Conservation (phyloP, 2,797 vertebrate species). For the Lateolabrax maculatus region DNA sequence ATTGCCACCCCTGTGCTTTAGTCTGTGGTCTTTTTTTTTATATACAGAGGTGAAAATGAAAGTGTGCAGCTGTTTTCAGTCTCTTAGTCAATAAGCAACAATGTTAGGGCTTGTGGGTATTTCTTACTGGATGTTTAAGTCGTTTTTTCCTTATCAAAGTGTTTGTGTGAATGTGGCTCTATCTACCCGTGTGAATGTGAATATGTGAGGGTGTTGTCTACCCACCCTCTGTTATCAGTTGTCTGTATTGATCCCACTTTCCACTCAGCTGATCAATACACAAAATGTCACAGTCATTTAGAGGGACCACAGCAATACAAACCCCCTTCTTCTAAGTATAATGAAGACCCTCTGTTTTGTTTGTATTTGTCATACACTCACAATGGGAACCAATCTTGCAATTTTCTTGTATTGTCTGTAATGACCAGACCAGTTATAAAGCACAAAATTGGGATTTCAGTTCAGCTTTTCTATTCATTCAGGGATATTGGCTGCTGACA, state of each 20-base stretch:
- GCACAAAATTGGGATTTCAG: conserved; percentile 56
- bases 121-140: conserved; percentile 15
- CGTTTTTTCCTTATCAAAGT: conserved; percentile 3
- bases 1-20: background rate
- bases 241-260: conserved; percentile 77
- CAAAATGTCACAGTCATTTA: conserved; percentile 81
- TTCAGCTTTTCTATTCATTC: conserved; percentile 51
- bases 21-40: conserved; percentile 18
- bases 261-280: conserved; percentile 75
- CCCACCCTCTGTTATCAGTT: conserved; percentile 64
- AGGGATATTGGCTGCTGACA: conserved; percentile 49
- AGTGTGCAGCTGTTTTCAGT: conserved; percentile 32
- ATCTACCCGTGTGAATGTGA: conserved; percentile 21
- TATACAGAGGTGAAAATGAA: conserved; percentile 38
- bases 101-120: conserved; percentile 25
- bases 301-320: conserved; percentile 56
- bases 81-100: conserved; percentile 21
- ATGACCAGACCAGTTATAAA: conserved; percentile 46
- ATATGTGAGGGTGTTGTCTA: conserved; percentile 50
- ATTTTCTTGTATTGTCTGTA: conserved; percentile 63
- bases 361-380: conserved; percentile 51
- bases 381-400: conserved; percentile 49
- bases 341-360: conserved; percentile 59
- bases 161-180: conserved; percentile 36
- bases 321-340: conserved; percentile 60